These are phyloP conservation scores for Merluccius polli DNA, from an alignment of 2,797 vertebrate species.

Conservation along the genomic window DNA sequence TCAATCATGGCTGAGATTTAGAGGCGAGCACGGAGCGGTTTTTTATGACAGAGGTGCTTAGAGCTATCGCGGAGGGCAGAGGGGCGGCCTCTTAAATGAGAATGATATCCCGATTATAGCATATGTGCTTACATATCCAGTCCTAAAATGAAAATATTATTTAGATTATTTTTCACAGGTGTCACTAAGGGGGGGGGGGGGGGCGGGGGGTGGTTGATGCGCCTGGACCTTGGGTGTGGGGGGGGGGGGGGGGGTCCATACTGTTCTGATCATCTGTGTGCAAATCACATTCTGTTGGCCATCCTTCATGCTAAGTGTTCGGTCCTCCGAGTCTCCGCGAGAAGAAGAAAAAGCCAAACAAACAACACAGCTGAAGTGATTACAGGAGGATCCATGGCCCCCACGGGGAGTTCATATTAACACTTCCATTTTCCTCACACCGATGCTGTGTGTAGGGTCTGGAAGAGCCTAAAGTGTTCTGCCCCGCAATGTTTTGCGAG, in stretches of 20 bases:
- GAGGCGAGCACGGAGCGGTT: conserved; percentile 72
- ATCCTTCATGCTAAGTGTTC: conserved; percentile 72
- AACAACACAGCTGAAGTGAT: background rate
- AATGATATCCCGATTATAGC: conserved; percentile 21
- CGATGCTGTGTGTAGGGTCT: background rate
- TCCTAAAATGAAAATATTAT: conserved; percentile 80
- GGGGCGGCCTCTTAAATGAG: conserved; percentile 69
- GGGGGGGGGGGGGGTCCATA: conserved; percentile 69
- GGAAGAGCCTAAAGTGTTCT: background rate
- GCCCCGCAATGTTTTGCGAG: background rate
- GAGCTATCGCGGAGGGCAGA: conserved; percentile 80
- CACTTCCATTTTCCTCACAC: background rate
- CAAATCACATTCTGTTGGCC: conserved; percentile 66
- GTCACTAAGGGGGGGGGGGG: conserved; percentile 65
- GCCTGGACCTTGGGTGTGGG: conserved; percentile 78
- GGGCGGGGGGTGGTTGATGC: conserved; percentile 73
- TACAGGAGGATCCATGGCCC: background rate
- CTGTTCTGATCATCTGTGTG: conserved; percentile 75
- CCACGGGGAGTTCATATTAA: background rate
- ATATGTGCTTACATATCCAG: conserved; percentile 37
- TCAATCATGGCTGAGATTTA: conserved; percentile 85
- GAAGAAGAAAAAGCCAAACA: background rate
- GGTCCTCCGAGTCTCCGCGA: background rate
- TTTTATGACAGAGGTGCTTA: conserved; percentile 83
- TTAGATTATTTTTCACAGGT: conserved; percentile 82